Evolutionary conservation across 2,888 invertebrate genomes (phyloP).

Genomic region (Phyto melanocephala): DNA sequence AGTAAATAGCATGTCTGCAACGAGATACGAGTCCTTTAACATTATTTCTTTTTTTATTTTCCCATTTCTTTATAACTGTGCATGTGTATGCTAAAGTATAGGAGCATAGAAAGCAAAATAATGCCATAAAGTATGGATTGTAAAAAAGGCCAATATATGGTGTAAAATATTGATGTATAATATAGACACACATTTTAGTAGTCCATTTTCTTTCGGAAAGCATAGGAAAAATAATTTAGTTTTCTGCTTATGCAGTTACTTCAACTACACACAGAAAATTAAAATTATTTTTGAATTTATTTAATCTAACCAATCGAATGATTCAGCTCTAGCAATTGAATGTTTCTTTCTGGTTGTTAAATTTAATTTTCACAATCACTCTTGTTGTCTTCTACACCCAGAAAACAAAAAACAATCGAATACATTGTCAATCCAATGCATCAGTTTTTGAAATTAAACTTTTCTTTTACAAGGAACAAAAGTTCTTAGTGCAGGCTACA

Average conservation of each 20-base stretch:
- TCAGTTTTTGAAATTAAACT: too few relatives aligned
- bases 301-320: too few relatives aligned
- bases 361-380: too few relatives aligned
- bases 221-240: background rate
- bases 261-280: too few relatives aligned
- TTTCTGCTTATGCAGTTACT: background rate
- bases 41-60: slow-evolving; percentile 7
- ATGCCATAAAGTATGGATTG: slow-evolving; percentile 31
- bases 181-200: slow-evolving; percentile 4
- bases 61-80: background rate
- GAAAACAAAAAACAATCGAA: too few relatives aligned
- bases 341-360: too few relatives aligned
- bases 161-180: background rate
- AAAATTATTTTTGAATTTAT: too few relatives aligned
- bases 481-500: too few relatives aligned
- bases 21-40: slow-evolving; percentile 41
- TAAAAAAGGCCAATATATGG: slow-evolving; percentile 30
- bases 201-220: slow-evolving; percentile 8
- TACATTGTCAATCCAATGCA: too few relatives aligned
- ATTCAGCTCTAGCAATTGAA: too few relatives aligned
- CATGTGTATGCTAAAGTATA: background rate
- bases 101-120: slow-evolving; percentile 7
- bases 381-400: too few relatives aligned
- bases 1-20: slow-evolving; percentile 54
- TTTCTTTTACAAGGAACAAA: too few relatives aligned